Percentiles rank a stretch among this genome's conserved stretches.
These are phyloP conservation scores for Ischnura elegans DNA, from an alignment of 2,888 invertebrate genomes.

Conservation along the genomic window DNA sequence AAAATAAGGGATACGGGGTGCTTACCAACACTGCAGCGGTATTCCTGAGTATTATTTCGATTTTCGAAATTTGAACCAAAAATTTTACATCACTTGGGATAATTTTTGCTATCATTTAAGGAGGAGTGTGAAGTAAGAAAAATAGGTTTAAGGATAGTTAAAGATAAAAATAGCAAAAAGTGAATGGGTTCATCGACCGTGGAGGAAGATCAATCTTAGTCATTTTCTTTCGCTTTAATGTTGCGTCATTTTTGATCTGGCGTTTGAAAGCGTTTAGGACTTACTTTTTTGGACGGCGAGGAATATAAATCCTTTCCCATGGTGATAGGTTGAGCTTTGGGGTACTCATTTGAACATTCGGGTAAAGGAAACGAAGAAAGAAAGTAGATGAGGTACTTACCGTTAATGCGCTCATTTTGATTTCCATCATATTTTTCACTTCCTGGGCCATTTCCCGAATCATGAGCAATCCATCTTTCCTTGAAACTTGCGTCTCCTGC, in stretches of 20 bases:
- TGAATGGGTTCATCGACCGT: neutral
- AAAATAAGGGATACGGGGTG: no score
- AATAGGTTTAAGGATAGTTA: neutral
- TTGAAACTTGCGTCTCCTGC: slow-evolving; percentile 87
- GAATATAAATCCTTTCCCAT: neutral
- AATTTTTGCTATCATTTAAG: neutral
- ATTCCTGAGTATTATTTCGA: no score
- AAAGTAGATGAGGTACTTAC: slow-evolving; percentile 80
- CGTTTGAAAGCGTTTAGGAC: neutral
- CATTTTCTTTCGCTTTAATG: neutral
- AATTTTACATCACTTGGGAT: no score
- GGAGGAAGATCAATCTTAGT: neutral
- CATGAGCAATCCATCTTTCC: slow-evolving; percentile 91
- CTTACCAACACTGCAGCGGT: no score
- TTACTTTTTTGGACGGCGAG: neutral
- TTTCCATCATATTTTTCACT: slow-evolving; percentile 96
- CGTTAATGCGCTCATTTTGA: slow-evolving; percentile 94
- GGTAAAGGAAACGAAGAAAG: neutral
- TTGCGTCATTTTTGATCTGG: slow-evolving; percentile 12
- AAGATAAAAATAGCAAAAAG: neutral
- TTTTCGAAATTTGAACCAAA: no score
- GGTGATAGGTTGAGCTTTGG: neutral
- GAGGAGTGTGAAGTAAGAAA: neutral
- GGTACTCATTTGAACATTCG: neutral
- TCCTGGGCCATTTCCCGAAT: slow-evolving; percentile 93